Conservation (phyloP, 1,140 invertebrate genomes). For the Pseudomyrmex concolor region DNA sequence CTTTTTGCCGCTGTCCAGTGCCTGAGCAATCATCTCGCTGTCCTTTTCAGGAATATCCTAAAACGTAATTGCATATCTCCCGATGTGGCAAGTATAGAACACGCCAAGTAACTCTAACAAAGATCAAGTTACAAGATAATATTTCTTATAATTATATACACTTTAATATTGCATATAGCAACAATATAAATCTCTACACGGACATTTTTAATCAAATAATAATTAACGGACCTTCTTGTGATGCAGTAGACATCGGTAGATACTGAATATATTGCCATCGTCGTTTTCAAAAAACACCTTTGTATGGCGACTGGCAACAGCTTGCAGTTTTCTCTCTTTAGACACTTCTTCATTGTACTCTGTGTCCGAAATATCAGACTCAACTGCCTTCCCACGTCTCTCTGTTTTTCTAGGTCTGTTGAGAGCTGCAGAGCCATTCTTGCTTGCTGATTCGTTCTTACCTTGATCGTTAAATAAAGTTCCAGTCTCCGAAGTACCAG, state of each 20-base stretch:
- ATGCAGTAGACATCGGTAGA: slow-evolving; percentile 90
- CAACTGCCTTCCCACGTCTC: slow-evolving; percentile 64
- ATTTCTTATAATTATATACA: not conserved
- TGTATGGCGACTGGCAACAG: slow-evolving; percentile 87
- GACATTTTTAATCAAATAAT: not conserved
- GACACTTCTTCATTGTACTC: slow-evolving; percentile 71
- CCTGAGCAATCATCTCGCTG: slow-evolving; percentile 83
- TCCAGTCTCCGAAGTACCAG: slow-evolving; percentile 84
- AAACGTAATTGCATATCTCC: slow-evolving; percentile 78
- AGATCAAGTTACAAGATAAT: slow-evolving; percentile 65
- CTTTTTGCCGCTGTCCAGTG: slow-evolving; percentile 78
- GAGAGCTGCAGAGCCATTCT: slow-evolving; percentile 22
- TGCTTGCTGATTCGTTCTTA: slow-evolving; percentile 66
- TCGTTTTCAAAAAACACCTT: slow-evolving; percentile 91
- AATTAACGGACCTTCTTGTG: slow-evolving; percentile 86
- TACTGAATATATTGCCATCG: slow-evolving; percentile 88
- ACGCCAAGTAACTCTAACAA: slow-evolving; percentile 70
- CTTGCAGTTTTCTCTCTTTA: slow-evolving; percentile 78
- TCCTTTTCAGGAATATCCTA: slow-evolving; percentile 85
- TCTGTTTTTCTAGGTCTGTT: slow-evolving; percentile 68
- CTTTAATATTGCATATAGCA: not conserved
- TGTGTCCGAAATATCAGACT: slow-evolving; percentile 78
- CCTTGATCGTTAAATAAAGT: slow-evolving; percentile 59
- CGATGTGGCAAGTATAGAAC: slow-evolving; percentile 77
- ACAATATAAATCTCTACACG: not conserved